These are phyloP conservation scores for Merodon equestris DNA, from an alignment of 2,888 invertebrate genomes.

Conservation along the genomic window DNA sequence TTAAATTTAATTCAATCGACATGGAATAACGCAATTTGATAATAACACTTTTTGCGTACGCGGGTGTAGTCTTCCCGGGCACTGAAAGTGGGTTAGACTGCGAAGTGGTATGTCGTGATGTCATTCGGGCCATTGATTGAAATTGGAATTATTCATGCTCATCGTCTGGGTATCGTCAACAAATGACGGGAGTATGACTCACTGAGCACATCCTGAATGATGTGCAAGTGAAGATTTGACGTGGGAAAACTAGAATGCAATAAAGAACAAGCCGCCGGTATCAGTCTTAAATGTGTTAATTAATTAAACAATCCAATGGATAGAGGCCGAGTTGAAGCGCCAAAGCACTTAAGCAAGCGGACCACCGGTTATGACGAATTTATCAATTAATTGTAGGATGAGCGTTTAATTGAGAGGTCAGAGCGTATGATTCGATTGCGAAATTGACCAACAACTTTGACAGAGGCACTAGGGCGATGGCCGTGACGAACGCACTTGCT, in stretches of 20 bases:
- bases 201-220: slow-evolving; percentile 22
- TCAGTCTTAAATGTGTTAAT: slow-evolving; percentile 14
- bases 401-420: slow-evolving; percentile 45
- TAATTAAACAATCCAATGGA: too few species aligned
- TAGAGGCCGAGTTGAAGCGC: neutral
- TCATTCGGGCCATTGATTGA: slow-evolving; percentile 48
- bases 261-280: slow-evolving; percentile 12
- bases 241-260: slow-evolving; percentile 17
- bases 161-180: slow-evolving; percentile 38
- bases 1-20: slow-evolving; percentile 65
- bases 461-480: neutral
- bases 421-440: slow-evolving; percentile 37
- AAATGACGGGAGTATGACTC: slow-evolving; percentile 20
- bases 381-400: slow-evolving; percentile 51
- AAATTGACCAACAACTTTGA: slow-evolving; percentile 35
- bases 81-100: slow-evolving; percentile 46
- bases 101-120: slow-evolving; percentile 39
- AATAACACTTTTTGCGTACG: slow-evolving; percentile 54
- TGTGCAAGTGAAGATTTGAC: slow-evolving; percentile 15
- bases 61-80: too few species aligned
- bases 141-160: slow-evolving; percentile 53
- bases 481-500: neutral
- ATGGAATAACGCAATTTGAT: slow-evolving; percentile 65
- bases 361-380: slow-evolving; percentile 19
- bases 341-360: neutral